Base-by-base conservation (phyloP, 37 sponge, comb jelly and placozoan genomes). In the Mnemiopsis leidyi region DNA sequence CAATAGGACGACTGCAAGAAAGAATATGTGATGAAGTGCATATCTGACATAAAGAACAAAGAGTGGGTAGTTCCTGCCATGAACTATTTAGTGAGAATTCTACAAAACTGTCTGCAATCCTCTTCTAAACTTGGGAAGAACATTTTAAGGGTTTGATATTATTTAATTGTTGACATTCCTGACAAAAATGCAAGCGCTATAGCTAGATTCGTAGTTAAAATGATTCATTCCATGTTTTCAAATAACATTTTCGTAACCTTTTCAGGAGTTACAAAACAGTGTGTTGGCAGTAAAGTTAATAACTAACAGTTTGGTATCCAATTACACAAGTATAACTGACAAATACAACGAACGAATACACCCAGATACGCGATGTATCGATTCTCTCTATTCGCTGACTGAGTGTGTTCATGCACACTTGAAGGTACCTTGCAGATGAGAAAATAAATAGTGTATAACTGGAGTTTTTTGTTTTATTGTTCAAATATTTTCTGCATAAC, bases 41-140 rank as follows among this genome's bases (percentile, higher is more conserved):
- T 85, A n/a, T 7, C 40, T 39, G 90, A 85, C 23, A 85, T 85
- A 5, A 85, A 38, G 61, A 40, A 37, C 26, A 38, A 61, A 29
- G 48, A 40, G 23, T 85, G 90, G 90, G 90, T 85, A 61, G 90
- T 85, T 39, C 90, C 90, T n/a, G 90, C 90, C 90, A 85, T 85
- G 90, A 85, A 85, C 23, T 85, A 85, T 26, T 61, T 85, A 0
- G 61, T 40, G 2, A 85, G 90, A 85, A 40, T 85, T 39, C 90
- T 85, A 39, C 61, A 85, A 25, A 40, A 38, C 90, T 85, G 90
- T 39, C 48, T 85, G 0, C 90, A 85, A 29, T 85, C 90, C 28
- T 85, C 90, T 38, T 40, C 90, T 37, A 85, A 85, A 26, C 61
- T 85, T 20, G 90, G 90, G 24, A 38, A 40, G 35, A 85, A 85